Percentiles rank a stretch among this genome's conserved stretches.
Evolutionary conservation across 2,113 vertebrate genomes (phyloP).

Genomic region (Ia io): DNA sequence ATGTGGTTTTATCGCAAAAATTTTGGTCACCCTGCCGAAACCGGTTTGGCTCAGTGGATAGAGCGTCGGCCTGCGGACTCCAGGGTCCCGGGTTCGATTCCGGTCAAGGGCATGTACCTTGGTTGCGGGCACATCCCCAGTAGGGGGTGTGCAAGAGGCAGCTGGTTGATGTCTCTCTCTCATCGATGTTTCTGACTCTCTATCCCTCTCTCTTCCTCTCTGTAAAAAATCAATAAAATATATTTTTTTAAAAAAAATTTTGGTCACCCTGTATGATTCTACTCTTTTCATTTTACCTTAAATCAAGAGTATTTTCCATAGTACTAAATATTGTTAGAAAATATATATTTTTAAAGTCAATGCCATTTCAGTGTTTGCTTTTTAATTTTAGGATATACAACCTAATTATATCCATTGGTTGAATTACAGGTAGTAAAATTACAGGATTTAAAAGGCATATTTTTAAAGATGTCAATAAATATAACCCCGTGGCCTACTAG

Average conservation of each 20-base stretch:
- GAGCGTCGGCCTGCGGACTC: no score
- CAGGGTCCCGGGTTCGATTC: no score
- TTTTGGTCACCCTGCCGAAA: neutral
- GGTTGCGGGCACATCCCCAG: no score
- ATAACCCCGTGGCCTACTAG: neutral
- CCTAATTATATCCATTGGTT: slow-evolving; percentile 15
- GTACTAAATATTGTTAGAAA: neutral
- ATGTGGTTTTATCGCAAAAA: neutral
- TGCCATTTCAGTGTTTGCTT: neutral
- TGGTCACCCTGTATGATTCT: neutral
- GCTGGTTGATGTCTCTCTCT: no score
- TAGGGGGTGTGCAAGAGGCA: no score
- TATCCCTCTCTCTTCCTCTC: no score
- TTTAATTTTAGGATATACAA: neutral
- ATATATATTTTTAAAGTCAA: neutral
- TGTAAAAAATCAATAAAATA: no score
- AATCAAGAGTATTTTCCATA: neutral
- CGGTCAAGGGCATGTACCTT: no score
- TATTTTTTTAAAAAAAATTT: no score
- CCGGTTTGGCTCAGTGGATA: no score
- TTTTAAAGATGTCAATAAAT: slow-evolving; percentile 9
- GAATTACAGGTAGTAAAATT: neutral
- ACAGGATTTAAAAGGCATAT: neutral
- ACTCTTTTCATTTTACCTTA: neutral
- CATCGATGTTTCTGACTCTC: no score